These are phyloP conservation scores for Eustalomyia histrio DNA, from an alignment of 2,888 invertebrate species.

Conservation along the genomic window DNA sequence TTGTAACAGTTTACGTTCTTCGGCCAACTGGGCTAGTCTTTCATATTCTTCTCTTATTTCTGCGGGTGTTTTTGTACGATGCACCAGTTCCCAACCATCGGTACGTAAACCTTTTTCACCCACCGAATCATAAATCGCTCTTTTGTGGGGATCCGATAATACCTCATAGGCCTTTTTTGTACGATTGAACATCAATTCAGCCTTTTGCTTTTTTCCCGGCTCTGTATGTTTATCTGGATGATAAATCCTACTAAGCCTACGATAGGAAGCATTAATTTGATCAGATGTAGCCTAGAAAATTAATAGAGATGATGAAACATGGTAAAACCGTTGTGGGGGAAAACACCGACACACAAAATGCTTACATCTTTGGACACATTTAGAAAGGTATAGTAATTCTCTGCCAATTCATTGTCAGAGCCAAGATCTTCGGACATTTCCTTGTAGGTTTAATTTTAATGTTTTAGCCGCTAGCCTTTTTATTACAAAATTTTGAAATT, in stretches of 20 bases:
- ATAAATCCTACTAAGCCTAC: slow-evolving; percentile 93
- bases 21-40: slow-evolving; percentile 89
- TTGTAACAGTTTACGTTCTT: slow-evolving; percentile 92
- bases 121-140: slow-evolving; percentile 94
- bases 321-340: background rate
- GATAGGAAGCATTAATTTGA: slow-evolving; percentile 96
- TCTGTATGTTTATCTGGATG: slow-evolving; percentile 98
- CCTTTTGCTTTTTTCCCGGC: slow-evolving; percentile 90
- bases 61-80: slow-evolving; percentile 93
- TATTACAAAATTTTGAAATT: slow-evolving; percentile 61
- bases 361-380: slow-evolving; percentile 92
- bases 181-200: slow-evolving; percentile 94
- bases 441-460: background rate
- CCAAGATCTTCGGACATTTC: slow-evolving; percentile 82
- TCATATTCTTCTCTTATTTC: slow-evolving; percentile 99
- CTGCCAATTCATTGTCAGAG: slow-evolving; percentile 84
- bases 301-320: slow-evolving; percentile 40
- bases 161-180: slow-evolving; percentile 97
- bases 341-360: slow-evolving; percentile 47
- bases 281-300: slow-evolving; percentile 89
- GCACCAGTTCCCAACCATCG: slow-evolving; percentile 97
- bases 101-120: slow-evolving; percentile 95
- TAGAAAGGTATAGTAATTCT: slow-evolving; percentile 93
- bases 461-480: slow-evolving; percentile 28
- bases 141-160: slow-evolving; percentile 93